phyloP scores from a whole-genome alignment of 2,797 vertebrate genomes.

The Sebastes variabilis region DNA sequence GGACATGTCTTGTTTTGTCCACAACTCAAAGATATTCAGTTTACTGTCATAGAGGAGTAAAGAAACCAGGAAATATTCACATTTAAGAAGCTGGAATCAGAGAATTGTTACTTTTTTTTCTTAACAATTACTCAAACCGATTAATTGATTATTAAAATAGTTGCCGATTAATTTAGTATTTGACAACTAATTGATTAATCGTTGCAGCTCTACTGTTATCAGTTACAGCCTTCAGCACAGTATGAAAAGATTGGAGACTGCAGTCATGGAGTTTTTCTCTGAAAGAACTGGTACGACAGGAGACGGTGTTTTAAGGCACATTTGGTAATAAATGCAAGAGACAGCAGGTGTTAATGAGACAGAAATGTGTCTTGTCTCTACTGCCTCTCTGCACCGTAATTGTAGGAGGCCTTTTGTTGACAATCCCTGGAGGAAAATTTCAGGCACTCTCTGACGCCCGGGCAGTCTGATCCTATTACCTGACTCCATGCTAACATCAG shows the following conservation, averaged over 20 bases:
- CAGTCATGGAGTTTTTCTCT: slow-evolving; percentile 9
- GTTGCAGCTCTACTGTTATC: background rate
- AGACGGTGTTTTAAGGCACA: slow-evolving; percentile 31
- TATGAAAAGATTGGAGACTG: background rate
- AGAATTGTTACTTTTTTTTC: too few relatives aligned
- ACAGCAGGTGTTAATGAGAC: slow-evolving; percentile 74
- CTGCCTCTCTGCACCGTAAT: slow-evolving; percentile 69
- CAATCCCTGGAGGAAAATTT: slow-evolving; percentile 71
- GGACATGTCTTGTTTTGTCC: too few relatives aligned
- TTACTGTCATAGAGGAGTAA: too few relatives aligned
- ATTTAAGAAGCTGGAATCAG: too few relatives aligned
- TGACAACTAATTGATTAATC: too few relatives aligned
- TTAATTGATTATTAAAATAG: too few relatives aligned
- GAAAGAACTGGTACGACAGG: background rate
- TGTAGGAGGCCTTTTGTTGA: slow-evolving; percentile 74
- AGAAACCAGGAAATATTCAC: too few relatives aligned
- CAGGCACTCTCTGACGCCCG: slow-evolving; percentile 66
- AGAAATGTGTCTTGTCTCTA: slow-evolving; percentile 67
- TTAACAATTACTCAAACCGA: too few relatives aligned
- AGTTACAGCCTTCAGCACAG: background rate
- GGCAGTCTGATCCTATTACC: slow-evolving; percentile 79
- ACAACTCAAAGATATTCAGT: too few relatives aligned
- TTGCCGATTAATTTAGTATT: too few relatives aligned
- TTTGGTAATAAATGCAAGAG: slow-evolving; percentile 44
- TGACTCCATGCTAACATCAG: slow-evolving; percentile 72